Conservation (phyloP, 2,797 vertebrate species). For the Neopelma chrysocephalum region DNA sequence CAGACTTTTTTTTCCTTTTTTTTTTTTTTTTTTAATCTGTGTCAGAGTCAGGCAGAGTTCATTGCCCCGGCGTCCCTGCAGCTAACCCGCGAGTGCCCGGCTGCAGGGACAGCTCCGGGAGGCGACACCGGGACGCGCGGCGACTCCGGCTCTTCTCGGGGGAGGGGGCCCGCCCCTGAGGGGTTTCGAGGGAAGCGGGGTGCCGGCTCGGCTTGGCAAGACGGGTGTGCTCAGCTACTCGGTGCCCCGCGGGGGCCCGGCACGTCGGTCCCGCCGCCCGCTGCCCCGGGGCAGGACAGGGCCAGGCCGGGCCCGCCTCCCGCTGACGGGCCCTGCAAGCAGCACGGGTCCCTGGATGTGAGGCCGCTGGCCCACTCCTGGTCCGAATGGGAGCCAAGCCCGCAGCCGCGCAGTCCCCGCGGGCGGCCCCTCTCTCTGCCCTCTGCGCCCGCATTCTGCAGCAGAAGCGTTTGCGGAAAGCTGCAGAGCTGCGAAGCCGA, state of each 20-base stretch:
- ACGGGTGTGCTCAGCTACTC: neutral
- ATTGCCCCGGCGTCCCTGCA: neutral
- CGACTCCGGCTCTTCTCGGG: neutral
- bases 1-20: neutral
- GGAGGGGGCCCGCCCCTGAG: neutral
- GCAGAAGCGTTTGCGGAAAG: neutral
- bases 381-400: neutral
- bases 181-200: rapidly evolving
- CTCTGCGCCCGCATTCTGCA: too few relatives aligned
- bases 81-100: neutral
- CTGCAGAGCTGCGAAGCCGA: neutral
- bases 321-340: neutral
- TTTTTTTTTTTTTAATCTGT: neutral
- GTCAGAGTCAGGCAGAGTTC: conserved; percentile 4
- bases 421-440: neutral
- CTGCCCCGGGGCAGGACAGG: neutral
- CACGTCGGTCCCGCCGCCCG: too few relatives aligned
- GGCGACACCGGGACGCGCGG: too few relatives aligned
- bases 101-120: neutral
- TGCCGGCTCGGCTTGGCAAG: rapidly evolving
- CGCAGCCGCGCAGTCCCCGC: neutral
- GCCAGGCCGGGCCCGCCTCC: too few relatives aligned
- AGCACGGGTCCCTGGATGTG: neutral
- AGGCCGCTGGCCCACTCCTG: neutral
- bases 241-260: rapidly evolving